Conservation (phyloP, 2,113 vertebrate species). For the Myrmecophaga tridactyla region DNA sequence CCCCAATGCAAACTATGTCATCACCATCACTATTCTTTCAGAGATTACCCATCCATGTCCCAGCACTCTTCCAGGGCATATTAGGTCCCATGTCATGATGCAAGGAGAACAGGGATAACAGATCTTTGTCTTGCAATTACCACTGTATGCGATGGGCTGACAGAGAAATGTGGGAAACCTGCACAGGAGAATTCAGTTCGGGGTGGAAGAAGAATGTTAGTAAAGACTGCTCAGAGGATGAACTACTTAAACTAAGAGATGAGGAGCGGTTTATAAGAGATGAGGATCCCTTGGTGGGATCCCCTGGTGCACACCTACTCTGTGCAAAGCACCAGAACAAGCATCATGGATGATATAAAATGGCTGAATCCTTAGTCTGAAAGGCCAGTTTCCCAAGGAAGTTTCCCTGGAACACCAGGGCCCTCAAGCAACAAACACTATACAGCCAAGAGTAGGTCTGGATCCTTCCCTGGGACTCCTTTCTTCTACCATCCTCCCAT, state of each 20-base stretch:
- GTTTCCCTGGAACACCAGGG: not conserved
- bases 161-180: not conserved
- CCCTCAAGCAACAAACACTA: not conserved
- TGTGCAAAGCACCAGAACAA: not conserved
- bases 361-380: not conserved
- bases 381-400: not conserved
- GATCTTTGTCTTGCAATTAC: not conserved
- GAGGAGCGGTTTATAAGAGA: not conserved
- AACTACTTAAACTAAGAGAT: not conserved
- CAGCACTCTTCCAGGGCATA: not conserved
- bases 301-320: not conserved
- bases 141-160: not conserved
- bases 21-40: not conserved
- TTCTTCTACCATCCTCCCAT: not conserved
- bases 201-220: not conserved
- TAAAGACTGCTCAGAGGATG: not conserved
- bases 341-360: not conserved
- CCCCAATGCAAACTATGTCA: not conserved
- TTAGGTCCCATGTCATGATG: not conserved
- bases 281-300: not conserved
- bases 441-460: not conserved
- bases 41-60: not conserved
- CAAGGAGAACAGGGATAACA: not conserved
- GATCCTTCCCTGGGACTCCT: not conserved
- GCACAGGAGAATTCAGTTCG: not conserved